Percentiles rank a stretch among this genome's conserved stretches.
Conservation (phyloP, 2,888 invertebrate species). For the Acrobasis repandana region DNA sequence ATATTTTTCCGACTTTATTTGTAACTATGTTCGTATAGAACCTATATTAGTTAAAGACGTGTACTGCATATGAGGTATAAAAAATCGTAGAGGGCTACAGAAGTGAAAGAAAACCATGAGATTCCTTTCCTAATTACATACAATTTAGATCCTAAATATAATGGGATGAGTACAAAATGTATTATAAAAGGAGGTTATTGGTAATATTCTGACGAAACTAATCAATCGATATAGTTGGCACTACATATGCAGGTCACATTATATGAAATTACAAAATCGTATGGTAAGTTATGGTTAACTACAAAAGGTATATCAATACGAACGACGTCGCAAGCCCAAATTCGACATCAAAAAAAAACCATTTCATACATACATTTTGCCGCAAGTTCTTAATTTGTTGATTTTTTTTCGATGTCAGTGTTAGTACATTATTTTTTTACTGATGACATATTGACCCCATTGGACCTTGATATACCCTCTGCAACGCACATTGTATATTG, state of each 20-base stretch:
- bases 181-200: slow-evolving; percentile 57
- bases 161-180: slow-evolving; percentile 49
- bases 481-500: slow-evolving; percentile 29
- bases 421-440: too few species aligned
- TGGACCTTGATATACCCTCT: too few species aligned
- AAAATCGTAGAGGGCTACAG: slow-evolving; percentile 17
- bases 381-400: too few species aligned
- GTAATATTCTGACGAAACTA: slow-evolving; percentile 47
- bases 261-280: slow-evolving; percentile 71
- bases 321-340: too few species aligned
- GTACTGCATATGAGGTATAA: slow-evolving; percentile 26
- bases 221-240: slow-evolving; percentile 70
- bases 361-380: too few species aligned
- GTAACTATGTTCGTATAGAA: background rate
- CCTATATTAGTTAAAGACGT: background rate
- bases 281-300: slow-evolving; percentile 8
- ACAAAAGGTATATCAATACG: too few species aligned
- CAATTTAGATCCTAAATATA: slow-evolving; percentile 38
- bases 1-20: too few species aligned
- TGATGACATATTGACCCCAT: too few species aligned
- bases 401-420: too few species aligned
- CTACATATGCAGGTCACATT: slow-evolving; percentile 75
- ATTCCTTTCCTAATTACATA: slow-evolving; percentile 49
- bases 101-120: slow-evolving; percentile 49
- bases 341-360: too few species aligned